Percentiles rank a stretch among this genome's conserved stretches.
phyloP scores from a whole-genome alignment of 2,113 vertebrate species.

The Ammodytes marinus region DNA sequence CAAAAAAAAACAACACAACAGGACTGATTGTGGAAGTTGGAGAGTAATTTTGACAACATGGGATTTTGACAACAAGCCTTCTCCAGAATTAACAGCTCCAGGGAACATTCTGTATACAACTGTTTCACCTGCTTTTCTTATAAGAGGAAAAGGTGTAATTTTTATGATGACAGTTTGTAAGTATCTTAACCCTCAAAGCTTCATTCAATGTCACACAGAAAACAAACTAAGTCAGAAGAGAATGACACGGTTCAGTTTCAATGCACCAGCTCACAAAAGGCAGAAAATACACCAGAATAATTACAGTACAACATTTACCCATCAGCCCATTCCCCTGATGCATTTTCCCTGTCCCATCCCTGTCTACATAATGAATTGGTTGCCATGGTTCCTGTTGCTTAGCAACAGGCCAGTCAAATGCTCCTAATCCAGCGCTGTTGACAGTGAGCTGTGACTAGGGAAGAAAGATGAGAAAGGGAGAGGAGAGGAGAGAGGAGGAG shows the following conservation, averaged over 20 bases:
- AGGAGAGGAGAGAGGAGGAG: conserved; percentile 18
- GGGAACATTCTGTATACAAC: neutral
- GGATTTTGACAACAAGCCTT: too few relatives aligned
- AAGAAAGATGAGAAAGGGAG: conserved; percentile 67
- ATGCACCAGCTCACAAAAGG: conserved; percentile 43
- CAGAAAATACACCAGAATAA: conserved; percentile 69
- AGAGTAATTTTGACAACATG: too few relatives aligned
- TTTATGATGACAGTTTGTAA: neutral
- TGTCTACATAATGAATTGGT: conserved; percentile 85
- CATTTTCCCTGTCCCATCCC: conserved; percentile 83
- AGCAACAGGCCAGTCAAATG: conserved; percentile 87
- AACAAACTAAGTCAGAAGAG: neutral
- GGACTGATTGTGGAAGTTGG: neutral
- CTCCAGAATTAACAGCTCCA: too few relatives aligned
- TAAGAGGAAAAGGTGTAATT: neutral
- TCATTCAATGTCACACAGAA: conserved; percentile 16
- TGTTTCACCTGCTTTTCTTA: neutral
- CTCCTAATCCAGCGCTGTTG: conserved; percentile 87
- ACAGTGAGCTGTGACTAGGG: conserved; percentile 86
- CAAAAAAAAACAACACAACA: conserved; percentile 3
- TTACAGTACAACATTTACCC: conserved; percentile 78
- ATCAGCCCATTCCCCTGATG: conserved; percentile 76
- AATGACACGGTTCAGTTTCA: conserved; percentile 35
- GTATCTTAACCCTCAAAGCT: conserved; percentile 24
- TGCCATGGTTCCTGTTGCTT: conserved; percentile 82